A percentile compares a stretch with the other conserved stretches of the same genome.
phyloP scores from a whole-genome alignment of 2,888 invertebrate species.

The Eupsilia transversa region DNA sequence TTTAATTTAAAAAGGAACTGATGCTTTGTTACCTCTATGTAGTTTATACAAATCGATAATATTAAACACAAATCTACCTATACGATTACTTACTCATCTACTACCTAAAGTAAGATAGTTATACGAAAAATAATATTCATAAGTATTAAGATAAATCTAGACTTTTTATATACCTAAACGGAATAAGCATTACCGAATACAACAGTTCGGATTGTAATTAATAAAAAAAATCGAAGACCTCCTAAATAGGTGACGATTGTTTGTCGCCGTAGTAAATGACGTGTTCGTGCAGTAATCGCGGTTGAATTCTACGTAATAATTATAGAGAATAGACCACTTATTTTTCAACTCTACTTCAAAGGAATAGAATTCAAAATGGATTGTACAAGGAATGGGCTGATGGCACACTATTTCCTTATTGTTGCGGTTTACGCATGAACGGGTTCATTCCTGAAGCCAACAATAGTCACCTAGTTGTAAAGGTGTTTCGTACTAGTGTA shows the following conservation, averaged over 20 bases:
- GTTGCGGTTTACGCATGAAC: conserved; percentile 51
- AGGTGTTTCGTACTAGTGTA: conserved; percentile 72
- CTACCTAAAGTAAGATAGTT: conserved; percentile 18
- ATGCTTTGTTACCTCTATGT: conserved; percentile 54
- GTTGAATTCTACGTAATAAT: conserved; percentile 45
- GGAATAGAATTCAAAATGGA: conserved; percentile 46
- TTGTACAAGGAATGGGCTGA: conserved; percentile 1
- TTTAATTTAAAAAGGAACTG: conserved; percentile 53
- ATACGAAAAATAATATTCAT: conserved; percentile 32
- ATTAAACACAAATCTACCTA: conserved; percentile 27
- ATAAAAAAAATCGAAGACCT: conserved; percentile 58
- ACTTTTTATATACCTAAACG: conserved; percentile 28
- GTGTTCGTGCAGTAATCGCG: conserved; percentile 39
- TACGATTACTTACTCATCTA: conserved; percentile 36
- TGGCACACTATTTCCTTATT: conserved; percentile 47
- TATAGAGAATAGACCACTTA: conserved; percentile 5
- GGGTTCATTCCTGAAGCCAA: conserved; percentile 43
- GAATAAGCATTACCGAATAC: conserved; percentile 27
- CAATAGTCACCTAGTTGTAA: conserved; percentile 57
- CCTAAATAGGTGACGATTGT: conserved; percentile 60
- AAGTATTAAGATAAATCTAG: conserved; percentile 55
- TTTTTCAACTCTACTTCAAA: conserved; percentile 31
- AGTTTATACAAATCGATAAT: conserved; percentile 40
- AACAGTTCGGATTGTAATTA: conserved; percentile 46
- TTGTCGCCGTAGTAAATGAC: conserved; percentile 58